Evolutionary conservation across 2,113 vertebrate genomes (phyloP).

Genomic region (Pseudopodoces humilis): DNA sequence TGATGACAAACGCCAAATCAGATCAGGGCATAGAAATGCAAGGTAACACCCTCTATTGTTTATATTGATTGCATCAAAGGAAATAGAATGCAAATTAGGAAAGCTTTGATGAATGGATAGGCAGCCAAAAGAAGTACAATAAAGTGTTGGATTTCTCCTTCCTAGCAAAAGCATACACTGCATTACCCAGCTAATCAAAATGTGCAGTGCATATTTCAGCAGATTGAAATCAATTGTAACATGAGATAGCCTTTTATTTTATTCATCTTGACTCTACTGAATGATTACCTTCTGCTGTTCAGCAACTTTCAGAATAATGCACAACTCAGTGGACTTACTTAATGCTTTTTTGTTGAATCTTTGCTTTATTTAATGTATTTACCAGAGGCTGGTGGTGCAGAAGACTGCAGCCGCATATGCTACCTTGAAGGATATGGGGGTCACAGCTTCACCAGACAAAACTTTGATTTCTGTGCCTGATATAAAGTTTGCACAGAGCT

Average conservation of each 20-base stretch:
- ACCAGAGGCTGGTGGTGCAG: background rate
- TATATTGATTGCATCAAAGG: conserved; percentile 46
- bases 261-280: conserved; percentile 63
- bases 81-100: conserved; percentile 63
- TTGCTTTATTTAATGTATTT: conserved; percentile 45
- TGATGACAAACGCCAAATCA: conserved; percentile 40
- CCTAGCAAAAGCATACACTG: background rate
- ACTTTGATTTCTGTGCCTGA: background rate
- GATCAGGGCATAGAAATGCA: conserved; percentile 54
- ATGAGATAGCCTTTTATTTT: conserved; percentile 70
- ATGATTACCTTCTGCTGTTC: conserved; percentile 65
- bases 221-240: conserved; percentile 73
- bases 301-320: conserved; percentile 54
- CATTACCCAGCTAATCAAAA: conserved; percentile 53
- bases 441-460: background rate
- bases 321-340: conserved; percentile 40
- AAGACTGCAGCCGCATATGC: background rate
- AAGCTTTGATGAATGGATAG: conserved; percentile 59
- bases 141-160: background rate
- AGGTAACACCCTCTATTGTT: conserved; percentile 52
- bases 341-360: conserved; percentile 8
- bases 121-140: conserved; percentile 37
- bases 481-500: background rate
- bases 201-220: conserved; percentile 42
- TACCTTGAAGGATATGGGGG: background rate